Conservation (phyloP, 2,888 invertebrate species). For the Physocephala rufipes region DNA sequence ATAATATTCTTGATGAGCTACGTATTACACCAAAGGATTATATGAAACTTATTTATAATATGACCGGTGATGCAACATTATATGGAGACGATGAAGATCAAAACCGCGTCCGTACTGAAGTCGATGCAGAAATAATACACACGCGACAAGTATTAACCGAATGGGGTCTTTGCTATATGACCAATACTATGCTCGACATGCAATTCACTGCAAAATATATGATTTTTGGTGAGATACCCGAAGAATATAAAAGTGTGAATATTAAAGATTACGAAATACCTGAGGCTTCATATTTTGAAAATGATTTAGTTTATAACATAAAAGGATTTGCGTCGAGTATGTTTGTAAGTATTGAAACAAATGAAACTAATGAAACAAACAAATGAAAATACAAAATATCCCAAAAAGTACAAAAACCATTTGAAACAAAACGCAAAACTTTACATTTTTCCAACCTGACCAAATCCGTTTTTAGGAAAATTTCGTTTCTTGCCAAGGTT, state of each 20-base stretch:
- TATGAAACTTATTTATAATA: slow-evolving; percentile 62
- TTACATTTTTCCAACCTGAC: no score
- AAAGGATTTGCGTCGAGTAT: slow-evolving; percentile 52
- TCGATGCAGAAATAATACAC: slow-evolving; percentile 43
- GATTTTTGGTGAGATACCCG: slow-evolving; percentile 52
- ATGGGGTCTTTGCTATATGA: slow-evolving; percentile 62
- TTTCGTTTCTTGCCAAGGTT: no score
- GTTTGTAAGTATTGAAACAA: slow-evolving; percentile 25
- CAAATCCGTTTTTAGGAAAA: no score
- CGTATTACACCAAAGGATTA: slow-evolving; percentile 57
- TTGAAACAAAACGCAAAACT: no score
- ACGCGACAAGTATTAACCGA: slow-evolving; percentile 62
- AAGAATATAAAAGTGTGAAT: slow-evolving; percentile 25
- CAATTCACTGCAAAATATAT: slow-evolving; percentile 55
- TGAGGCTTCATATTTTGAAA: slow-evolving; percentile 56
- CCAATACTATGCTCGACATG: slow-evolving; percentile 53
- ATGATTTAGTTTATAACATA: slow-evolving; percentile 54
- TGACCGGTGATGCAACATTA: slow-evolving; percentile 55
- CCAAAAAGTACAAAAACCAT: no score
- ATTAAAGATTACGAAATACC: slow-evolving; percentile 30
- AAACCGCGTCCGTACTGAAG: slow-evolving; percentile 38
- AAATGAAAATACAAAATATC: no score
- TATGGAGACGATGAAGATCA: slow-evolving; percentile 33
- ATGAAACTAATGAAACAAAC: no score
- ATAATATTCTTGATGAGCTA: slow-evolving; percentile 50